A percentile compares a stretch with the other conserved stretches of the same genome.
Evolutionary conservation across 2,797 vertebrate genomes (phyloP).

Genomic region (Forpus xanthops): DNA sequence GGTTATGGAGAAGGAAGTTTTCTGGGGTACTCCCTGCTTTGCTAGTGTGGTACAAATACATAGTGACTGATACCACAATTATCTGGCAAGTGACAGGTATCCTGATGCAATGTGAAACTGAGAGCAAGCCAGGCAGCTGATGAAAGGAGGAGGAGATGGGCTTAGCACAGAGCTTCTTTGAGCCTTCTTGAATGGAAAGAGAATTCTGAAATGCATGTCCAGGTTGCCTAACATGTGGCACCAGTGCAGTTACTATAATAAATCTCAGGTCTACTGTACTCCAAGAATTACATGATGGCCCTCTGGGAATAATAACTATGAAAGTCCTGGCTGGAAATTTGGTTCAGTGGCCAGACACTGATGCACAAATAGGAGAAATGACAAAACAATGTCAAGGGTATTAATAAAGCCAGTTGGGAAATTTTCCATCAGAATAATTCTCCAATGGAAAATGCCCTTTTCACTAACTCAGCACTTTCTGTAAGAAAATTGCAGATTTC

Average conservation of each 20-base stretch:
- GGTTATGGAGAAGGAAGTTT: not conserved
- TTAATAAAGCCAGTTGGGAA: constrained; percentile 61
- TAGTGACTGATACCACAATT: not conserved
- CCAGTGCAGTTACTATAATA: constrained; percentile 44
- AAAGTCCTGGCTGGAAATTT: constrained; percentile 42
- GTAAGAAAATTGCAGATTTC: constrained; percentile 43
- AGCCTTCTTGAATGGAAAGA: constrained; percentile 20
- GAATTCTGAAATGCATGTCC: constrained; percentile 21
- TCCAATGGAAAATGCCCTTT: constrained; percentile 33
- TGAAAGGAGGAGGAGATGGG: not conserved
- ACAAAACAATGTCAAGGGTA: constrained; percentile 66
- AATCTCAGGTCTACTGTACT: constrained; percentile 58
- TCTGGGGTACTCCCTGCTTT: not conserved
- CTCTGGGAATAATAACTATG: constrained; percentile 16
- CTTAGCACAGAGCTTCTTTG: not conserved
- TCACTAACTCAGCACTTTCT: constrained; percentile 53
- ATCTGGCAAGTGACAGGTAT: not conserved
- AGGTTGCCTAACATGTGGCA: constrained; percentile 66
- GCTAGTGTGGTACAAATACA: not conserved
- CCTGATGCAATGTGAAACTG: not conserved
- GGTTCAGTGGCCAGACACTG: constrained; percentile 23
- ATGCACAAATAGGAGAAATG: constrained; percentile 49
- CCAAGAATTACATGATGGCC: constrained; percentile 57
- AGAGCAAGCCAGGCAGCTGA: not conserved
- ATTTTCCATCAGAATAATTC: constrained; percentile 57